Evolutionary conservation across 2,888 invertebrate genomes (phyloP).

Genomic region (Leucania comma): DNA sequence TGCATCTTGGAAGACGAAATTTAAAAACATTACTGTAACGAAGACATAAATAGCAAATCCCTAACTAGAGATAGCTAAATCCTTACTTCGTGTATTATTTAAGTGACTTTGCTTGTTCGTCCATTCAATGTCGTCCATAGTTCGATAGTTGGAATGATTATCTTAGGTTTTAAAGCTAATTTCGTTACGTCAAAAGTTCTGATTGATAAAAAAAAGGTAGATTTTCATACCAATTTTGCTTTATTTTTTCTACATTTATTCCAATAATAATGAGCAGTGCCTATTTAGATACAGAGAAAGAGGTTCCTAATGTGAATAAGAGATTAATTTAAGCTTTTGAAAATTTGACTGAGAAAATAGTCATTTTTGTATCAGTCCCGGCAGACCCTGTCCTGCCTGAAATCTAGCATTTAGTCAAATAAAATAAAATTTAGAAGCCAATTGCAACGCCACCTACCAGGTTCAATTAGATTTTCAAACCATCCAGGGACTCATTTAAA

Average conservation of each 20-base stretch:
- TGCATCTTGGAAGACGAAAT: constrained; percentile 7
- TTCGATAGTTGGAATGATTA: constrained; percentile 2
- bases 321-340: background rate
- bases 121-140: too few species aligned
- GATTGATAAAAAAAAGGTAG: constrained; percentile 1
- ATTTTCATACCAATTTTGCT: background rate
- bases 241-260: background rate
- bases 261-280: background rate
- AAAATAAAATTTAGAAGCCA: too few species aligned
- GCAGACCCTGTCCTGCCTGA: too few species aligned
- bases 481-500: too few species aligned
- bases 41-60: background rate
- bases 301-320: background rate
- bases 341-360: background rate
- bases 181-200: background rate
- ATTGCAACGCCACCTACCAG: too few species aligned
- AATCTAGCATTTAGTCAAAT: too few species aligned
- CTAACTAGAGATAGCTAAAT: background rate
- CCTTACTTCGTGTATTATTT: constrained; percentile 7
- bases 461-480: too few species aligned
- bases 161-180: background rate
- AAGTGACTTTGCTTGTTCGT: constrained; percentile 1
- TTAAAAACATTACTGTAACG: background rate
- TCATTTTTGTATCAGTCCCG: too few species aligned
- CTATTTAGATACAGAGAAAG: background rate